Percentiles rank a stretch among this genome's conserved stretches.
Evolutionary conservation across 2,113 vertebrate species (phyloP).

Genomic region (Malurus elegans): DNA sequence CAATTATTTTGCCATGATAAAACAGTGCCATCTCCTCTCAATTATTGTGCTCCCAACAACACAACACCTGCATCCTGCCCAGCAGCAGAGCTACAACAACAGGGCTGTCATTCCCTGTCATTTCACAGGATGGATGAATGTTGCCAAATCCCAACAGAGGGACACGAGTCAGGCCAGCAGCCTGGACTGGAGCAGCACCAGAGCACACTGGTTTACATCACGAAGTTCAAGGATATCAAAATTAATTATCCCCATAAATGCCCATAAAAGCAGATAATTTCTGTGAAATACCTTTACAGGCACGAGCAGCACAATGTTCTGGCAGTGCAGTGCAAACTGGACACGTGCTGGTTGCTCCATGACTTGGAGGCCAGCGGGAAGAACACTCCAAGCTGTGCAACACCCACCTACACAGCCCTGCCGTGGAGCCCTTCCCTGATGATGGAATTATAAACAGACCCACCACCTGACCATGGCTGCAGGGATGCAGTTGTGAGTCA

Average conservation of each 20-base stretch:
- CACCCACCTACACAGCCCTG: background rate
- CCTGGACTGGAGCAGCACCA: background rate
- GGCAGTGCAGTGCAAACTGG: background rate
- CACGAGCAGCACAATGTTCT: background rate
- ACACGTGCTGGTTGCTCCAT: background rate
- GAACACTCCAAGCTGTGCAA: background rate
- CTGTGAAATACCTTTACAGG: background rate
- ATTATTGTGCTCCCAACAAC: accelerated
- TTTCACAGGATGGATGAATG: background rate
- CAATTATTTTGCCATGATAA: too few species aligned
- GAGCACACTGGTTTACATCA: background rate
- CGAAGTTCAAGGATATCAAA: background rate
- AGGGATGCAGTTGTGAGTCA: background rate
- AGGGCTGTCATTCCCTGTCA: background rate
- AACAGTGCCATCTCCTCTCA: background rate
- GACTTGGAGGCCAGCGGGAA: background rate
- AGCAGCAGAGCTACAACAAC: background rate
- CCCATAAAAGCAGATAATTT: background rate
- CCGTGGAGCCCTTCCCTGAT: background rate
- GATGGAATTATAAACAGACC: accelerated
- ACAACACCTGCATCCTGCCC: background rate
- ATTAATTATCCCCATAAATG: background rate
- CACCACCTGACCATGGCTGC: background rate
- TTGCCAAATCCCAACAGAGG: background rate
- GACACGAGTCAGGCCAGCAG: background rate